These are phyloP conservation scores for Verasper variegatus DNA, from an alignment of 2,113 vertebrate species.

Conservation along the genomic window DNA sequence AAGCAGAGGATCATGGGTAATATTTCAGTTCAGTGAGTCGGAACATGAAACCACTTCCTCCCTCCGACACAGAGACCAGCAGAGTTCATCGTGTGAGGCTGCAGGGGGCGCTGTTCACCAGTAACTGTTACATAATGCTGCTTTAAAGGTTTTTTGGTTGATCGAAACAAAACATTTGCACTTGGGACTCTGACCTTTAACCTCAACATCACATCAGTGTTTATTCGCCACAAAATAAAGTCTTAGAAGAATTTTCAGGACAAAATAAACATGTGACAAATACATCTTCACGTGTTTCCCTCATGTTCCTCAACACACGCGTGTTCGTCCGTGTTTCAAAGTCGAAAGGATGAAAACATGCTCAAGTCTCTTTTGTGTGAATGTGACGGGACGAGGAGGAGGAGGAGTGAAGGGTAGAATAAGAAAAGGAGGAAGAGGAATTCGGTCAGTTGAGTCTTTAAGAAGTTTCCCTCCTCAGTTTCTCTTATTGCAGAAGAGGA, in stretches of 20 bases:
- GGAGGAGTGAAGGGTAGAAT: not conserved
- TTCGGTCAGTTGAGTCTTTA: conserved; percentile 5
- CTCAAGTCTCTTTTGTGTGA: conserved; percentile 12
- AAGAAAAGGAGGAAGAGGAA: not conserved
- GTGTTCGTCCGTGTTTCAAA: conserved; percentile 15
- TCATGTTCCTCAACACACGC: not conserved
- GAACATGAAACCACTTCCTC: too few relatives aligned
- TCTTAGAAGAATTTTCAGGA: not conserved
- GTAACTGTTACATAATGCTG: not conserved
- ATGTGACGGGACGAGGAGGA: not conserved
- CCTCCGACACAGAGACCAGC: too few relatives aligned
- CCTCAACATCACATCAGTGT: not conserved
- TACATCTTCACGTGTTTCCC: not conserved
- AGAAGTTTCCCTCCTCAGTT: not conserved
- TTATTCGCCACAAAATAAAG: too few relatives aligned
- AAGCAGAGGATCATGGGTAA: too few relatives aligned
- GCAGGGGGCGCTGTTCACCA: too few relatives aligned
- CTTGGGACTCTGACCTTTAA: not conserved
- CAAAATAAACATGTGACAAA: not conserved
- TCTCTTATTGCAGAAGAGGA: conserved; percentile 69
- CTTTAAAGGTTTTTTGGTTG: not conserved
- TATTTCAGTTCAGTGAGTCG: too few relatives aligned
- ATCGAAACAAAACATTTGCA: not conserved
- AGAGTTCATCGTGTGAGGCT: too few relatives aligned
- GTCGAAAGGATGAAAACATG: conserved; percentile 27